A percentile compares a stretch with the other conserved stretches of the same genome.
phyloP scores from a whole-genome alignment of 2,888 invertebrate genomes.

The Tetropium fuscum region DNA sequence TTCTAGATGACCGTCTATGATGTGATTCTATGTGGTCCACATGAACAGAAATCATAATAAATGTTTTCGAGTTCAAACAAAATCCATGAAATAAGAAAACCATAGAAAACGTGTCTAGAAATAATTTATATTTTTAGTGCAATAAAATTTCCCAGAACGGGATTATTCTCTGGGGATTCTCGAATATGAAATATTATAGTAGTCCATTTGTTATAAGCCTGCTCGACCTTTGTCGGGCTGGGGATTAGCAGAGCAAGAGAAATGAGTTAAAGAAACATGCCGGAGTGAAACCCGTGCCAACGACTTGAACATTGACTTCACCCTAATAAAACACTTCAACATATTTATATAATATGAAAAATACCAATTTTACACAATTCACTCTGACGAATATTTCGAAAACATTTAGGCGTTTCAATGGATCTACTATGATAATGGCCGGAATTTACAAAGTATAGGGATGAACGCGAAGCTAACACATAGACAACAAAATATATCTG shows the following conservation, averaged over 20 bases:
- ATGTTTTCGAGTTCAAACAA: not conserved
- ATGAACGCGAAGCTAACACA: too few species aligned
- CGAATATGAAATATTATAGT: slow-evolving; percentile 28
- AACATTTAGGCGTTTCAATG: too few species aligned
- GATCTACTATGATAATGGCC: too few species aligned
- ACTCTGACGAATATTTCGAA: too few species aligned
- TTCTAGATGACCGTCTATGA: too few species aligned
- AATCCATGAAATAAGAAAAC: not conserved
- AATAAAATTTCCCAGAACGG: slow-evolving; percentile 22
- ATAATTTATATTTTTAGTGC: slow-evolving; percentile 20
- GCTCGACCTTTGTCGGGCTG: slow-evolving; percentile 21
- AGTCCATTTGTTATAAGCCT: slow-evolving; percentile 28
- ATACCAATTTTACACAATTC: too few species aligned
- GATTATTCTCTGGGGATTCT: slow-evolving; percentile 20
- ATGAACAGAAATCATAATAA: too few species aligned
- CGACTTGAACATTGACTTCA: slow-evolving; percentile 9
- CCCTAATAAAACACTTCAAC: too few species aligned
- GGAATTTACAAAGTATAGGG: too few species aligned
- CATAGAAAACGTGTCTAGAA: not conserved
- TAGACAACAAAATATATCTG: too few species aligned
- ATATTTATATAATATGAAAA: too few species aligned
- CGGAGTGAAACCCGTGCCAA: slow-evolving; percentile 4
- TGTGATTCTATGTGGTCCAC: too few species aligned
- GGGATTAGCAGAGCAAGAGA: slow-evolving; percentile 21
- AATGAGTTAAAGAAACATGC: slow-evolving; percentile 26